phyloP scores from a whole-genome alignment of 2,797 vertebrate genomes.

The Falco novaeseelandiae region DNA sequence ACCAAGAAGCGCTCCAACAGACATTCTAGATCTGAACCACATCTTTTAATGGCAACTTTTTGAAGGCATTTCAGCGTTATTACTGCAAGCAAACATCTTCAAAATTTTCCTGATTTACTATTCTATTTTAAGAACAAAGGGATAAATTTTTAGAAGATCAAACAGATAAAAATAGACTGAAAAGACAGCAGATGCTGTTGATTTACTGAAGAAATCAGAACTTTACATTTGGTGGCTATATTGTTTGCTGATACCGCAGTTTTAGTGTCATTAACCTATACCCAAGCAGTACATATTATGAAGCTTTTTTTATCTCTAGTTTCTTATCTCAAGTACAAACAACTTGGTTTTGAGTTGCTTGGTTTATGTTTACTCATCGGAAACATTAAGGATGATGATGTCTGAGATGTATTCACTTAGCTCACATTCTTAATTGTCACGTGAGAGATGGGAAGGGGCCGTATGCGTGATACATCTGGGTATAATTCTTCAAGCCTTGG shows the following conservation, averaged over 20 bases:
- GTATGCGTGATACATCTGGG: fast-evolving
- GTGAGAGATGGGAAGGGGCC: not conserved
- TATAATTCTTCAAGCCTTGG: not conserved
- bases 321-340: not conserved
- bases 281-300: not conserved
- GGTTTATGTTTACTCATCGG: not conserved
- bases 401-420: not conserved
- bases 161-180: conserved; percentile 58
- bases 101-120: conserved; percentile 44
- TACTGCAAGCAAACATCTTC: conserved; percentile 22
- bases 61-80: conserved; percentile 21
- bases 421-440: not conserved
- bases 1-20: not conserved
- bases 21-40: not conserved
- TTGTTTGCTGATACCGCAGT: conserved; percentile 46
- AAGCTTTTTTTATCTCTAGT: not conserved
- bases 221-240: conserved; percentile 13
- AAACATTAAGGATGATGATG: not conserved
- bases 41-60: not conserved
- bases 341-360: not conserved
- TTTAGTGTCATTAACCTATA: conserved; percentile 25
- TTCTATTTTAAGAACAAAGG: conserved; percentile 67
- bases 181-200: conserved; percentile 50
- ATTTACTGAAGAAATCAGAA: conserved; percentile 33
- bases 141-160: conserved; percentile 61